Percentiles rank a stretch among this genome's conserved stretches.
Conservation (phyloP, 2,797 vertebrate species). For the Gadopsis bispinosus region DNA sequence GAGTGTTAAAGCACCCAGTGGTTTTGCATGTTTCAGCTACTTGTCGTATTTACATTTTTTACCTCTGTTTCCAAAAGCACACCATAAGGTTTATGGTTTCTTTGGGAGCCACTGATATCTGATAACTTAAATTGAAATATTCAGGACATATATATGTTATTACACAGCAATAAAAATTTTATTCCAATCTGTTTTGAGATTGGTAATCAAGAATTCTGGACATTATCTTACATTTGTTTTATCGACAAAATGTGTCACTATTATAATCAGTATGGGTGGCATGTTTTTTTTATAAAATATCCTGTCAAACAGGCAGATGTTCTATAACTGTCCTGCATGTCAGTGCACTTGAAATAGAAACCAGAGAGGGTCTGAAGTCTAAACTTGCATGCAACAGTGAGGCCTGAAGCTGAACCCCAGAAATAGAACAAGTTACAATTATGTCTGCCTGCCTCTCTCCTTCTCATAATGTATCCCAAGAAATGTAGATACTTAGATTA, state of each 20-base stretch:
- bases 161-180: neutral
- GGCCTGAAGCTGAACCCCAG: slow-evolving; percentile 54
- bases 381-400: slow-evolving; percentile 41
- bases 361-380: slow-evolving; percentile 31
- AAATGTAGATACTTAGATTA: neutral
- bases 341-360: slow-evolving; percentile 39
- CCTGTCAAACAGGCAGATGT: slow-evolving; percentile 12
- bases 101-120: neutral
- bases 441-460: slow-evolving; percentile 25
- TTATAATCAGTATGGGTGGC: neutral
- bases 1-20: neutral
- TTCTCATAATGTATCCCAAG: slow-evolving; percentile 27
- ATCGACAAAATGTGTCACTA: neutral
- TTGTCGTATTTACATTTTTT: neutral
- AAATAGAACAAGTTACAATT: slow-evolving; percentile 63
- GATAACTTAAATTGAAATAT: neutral
- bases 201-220: neutral
- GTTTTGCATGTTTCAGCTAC: neutral
- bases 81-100: neutral
- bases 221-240: neutral
- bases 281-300: neutral
- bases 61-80: neutral
- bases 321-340: slow-evolving; percentile 22
- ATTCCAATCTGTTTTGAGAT: neutral
- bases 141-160: no score